Base-by-base conservation (phyloP, 2,113 vertebrate species). In the Leptobrachium leishanense region DNA sequence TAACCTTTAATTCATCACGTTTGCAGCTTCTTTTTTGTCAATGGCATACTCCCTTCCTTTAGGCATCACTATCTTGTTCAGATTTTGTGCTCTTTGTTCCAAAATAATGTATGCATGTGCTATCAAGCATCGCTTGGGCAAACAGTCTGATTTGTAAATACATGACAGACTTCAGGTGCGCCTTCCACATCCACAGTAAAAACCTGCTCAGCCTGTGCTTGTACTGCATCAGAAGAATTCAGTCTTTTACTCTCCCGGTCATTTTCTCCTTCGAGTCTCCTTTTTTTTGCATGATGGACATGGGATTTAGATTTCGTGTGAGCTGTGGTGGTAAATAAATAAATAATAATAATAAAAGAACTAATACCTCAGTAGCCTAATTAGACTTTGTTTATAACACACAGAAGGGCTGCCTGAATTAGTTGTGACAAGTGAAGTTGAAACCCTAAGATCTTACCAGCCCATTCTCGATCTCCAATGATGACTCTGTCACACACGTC, bases 401-500 rank as follows among this genome's bases (percentile, higher is more conserved):
- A 44, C 67, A 69, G 9, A 50, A 8, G 4, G 46, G 8, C 46
- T 64, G 10, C 39, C 4, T 64, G 9, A 39, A 2, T 59, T 3
- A 59, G 2, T 59, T 8, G 1, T 13, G 55, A 15, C 10, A 59
- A 2, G 59, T 62, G 4, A 9, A 6, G n/a, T 7, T 4, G 2
- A 64, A 20, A 15, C 7, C 68, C 2, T 43, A 2, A n/a, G 46
- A 11, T n/a, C 57, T 9, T 90, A 99, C 98, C 98, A 89, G 91
- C 89, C 97, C 98, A 99, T 86, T 99, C 95, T 68, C 93, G 88
- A 86, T 99, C 97, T 5, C 98, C 97, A 0, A 98, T 93, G 89
- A 99, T 97, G 74, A 98, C 82, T 54, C 94, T 94, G 83, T 90
- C 84, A 2, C 98, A 99, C 43, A 93, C 81, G 39, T 96, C 93